Evolutionary conservation across 2,888 invertebrate genomes (phyloP).

Genomic region (Thalpophila matura): DNA sequence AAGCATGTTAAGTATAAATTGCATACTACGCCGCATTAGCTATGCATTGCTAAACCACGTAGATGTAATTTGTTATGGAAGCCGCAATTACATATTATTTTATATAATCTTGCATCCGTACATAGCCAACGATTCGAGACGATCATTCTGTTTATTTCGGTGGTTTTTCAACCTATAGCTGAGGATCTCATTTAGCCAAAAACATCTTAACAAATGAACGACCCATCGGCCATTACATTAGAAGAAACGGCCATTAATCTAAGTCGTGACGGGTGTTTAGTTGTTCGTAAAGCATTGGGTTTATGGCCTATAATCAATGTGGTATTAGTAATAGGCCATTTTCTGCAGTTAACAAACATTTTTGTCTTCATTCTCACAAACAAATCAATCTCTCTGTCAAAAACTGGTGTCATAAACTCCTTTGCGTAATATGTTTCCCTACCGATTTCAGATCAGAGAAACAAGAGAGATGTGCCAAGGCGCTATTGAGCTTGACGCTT

Average conservation of each 20-base stretch:
- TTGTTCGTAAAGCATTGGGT: conserved; percentile 12
- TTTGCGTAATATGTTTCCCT: too few species aligned
- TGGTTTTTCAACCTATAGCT: conserved; percentile 16
- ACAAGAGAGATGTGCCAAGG: too few species aligned
- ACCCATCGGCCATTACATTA: conserved; percentile 22
- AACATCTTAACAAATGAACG: conserved; percentile 17
- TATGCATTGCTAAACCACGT: conserved; percentile 23
- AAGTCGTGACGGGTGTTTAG: conserved; percentile 17
- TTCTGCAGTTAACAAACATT: neutral
- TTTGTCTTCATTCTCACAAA: neutral
- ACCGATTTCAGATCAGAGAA: too few species aligned
- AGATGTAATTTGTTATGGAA: conserved; percentile 19
- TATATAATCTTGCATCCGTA: neutral
- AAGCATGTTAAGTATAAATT: too few species aligned
- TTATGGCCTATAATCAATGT: conserved; percentile 13
- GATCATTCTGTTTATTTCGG: conserved; percentile 1
- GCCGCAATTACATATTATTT: conserved; percentile 11
- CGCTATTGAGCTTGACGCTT: too few species aligned
- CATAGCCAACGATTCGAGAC: neutral
- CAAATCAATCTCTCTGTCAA: too few species aligned
- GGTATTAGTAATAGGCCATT: neutral
- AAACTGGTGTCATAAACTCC: neutral
- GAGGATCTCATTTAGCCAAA: conserved; percentile 22
- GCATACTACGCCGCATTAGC: conserved; percentile 6
- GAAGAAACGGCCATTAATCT: conserved; percentile 18